Conservation (phyloP, 2,113 vertebrate genomes). For the Nyctibius bracteatus region DNA sequence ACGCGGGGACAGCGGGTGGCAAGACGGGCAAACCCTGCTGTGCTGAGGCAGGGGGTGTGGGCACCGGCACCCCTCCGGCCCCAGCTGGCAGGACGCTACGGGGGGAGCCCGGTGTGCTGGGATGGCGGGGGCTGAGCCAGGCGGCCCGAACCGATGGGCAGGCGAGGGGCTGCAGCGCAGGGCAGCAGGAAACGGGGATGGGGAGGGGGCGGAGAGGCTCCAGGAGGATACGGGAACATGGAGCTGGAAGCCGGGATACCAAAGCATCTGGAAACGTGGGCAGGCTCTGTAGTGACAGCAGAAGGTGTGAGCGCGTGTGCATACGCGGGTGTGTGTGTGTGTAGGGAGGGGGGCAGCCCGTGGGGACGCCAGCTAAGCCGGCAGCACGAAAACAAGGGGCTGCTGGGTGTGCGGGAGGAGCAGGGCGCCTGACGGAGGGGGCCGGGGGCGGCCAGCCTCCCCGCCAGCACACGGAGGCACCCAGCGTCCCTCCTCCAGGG, state of each 20-base stretch:
- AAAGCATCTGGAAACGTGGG: background rate
- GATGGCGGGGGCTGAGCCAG: background rate
- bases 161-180: background rate
- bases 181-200: background rate
- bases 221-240: background rate
- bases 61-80: background rate
- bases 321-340: background rate
- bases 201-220: background rate
- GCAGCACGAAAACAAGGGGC: background rate
- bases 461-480: background rate
- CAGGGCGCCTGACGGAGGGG: background rate
- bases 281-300: background rate
- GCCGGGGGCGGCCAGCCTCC: background rate
- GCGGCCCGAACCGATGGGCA: accelerated
- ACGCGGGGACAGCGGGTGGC: accelerated
- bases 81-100: background rate
- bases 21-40: accelerated
- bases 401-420: background rate
- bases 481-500: background rate
- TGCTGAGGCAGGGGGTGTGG: too few species aligned
- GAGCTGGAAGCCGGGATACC: background rate
- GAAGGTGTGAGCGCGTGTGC: background rate
- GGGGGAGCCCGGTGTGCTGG: background rate
- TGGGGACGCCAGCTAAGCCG: background rate
- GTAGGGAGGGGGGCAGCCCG: background rate